phyloP scores from a whole-genome alignment of 2,888 invertebrate species.

The Conchocele bisecta region DNA sequence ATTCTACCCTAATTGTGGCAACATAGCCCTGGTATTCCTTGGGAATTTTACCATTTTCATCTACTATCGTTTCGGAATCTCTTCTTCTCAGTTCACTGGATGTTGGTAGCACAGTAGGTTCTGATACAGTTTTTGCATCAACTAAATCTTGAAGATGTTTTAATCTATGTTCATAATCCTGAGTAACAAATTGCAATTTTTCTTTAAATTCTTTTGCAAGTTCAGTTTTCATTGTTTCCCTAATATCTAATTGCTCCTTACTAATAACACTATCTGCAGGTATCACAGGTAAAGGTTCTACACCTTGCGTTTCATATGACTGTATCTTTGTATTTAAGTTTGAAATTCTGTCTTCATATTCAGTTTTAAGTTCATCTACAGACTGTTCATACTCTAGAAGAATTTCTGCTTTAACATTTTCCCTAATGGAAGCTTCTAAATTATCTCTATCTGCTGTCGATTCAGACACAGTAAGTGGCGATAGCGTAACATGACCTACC shows the following conservation, averaged over 20 bases:
- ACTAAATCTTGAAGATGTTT: constrained; percentile 47
- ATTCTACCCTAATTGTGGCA: constrained; percentile 44
- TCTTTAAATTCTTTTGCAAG: constrained; percentile 55
- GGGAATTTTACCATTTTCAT: constrained; percentile 26
- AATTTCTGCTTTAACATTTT: constrained; percentile 51
- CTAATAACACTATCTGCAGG: constrained; percentile 33
- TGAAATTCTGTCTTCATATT: constrained; percentile 56
- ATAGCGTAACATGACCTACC: constrained; percentile 18
- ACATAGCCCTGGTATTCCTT: constrained; percentile 57
- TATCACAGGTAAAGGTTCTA: constrained; percentile 17
- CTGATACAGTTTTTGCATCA: constrained; percentile 28
- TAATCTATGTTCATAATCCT: constrained; percentile 57
- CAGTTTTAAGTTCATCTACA: constrained; percentile 55
- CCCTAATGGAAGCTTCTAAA: constrained; percentile 50
- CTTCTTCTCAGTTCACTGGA: constrained; percentile 32
- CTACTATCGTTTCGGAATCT: constrained; percentile 18
- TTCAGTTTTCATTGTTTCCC: constrained; percentile 44
- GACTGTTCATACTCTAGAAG: constrained; percentile 57
- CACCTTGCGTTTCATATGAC: constrained; percentile 42
- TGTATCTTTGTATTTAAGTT: constrained; percentile 43
- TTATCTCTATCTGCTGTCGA: constrained; percentile 36
- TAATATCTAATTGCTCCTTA: constrained; percentile 35
- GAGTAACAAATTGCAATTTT: constrained; percentile 50
- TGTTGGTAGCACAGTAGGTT: constrained; percentile 15
- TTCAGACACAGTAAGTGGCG: neutral